Conservation (phyloP, 2,797 vertebrate species). For the Adelosebastes latens region DNA sequence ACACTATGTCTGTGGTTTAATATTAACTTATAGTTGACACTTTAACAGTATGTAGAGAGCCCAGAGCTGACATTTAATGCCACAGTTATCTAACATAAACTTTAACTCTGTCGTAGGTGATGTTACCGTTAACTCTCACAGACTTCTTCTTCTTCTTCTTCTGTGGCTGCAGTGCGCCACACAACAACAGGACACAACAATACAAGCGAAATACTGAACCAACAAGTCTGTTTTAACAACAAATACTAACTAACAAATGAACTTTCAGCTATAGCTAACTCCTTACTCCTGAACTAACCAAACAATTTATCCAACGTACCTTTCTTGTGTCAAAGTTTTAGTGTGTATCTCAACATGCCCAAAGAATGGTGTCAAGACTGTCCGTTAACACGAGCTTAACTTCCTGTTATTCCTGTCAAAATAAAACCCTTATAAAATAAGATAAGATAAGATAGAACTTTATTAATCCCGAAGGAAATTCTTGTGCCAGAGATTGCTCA, state of each 20-base stretch:
- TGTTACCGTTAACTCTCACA: neutral
- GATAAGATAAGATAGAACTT: too few species aligned
- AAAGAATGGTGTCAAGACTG: neutral
- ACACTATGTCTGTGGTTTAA: neutral
- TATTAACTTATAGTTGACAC: neutral
- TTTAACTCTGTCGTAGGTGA: neutral
- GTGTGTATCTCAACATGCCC: slow-evolving; percentile 8
- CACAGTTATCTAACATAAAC: neutral
- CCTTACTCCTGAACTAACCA: neutral
- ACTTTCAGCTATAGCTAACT: neutral
- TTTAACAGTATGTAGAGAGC: neutral
- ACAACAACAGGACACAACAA: neutral
- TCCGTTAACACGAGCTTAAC: rapidly evolving
- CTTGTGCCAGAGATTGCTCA: too few species aligned
- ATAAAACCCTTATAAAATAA: slow-evolving; percentile 1
- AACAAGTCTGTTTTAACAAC: neutral
- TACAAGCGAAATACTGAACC: neutral
- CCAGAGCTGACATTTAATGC: too few species aligned
- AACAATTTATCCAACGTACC: slow-evolving; percentile 17
- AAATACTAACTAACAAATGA: neutral
- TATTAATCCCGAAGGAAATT: too few species aligned
- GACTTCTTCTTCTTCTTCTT: neutral
- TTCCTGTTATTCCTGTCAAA: slow-evolving; percentile 41
- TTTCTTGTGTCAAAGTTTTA: slow-evolving; percentile 39
- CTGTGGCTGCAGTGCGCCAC: neutral